Percentiles rank a stretch among this genome's conserved stretches.
phyloP scores from a whole-genome alignment of 1,140 invertebrate species.

The Drosophila triauraria region DNA sequence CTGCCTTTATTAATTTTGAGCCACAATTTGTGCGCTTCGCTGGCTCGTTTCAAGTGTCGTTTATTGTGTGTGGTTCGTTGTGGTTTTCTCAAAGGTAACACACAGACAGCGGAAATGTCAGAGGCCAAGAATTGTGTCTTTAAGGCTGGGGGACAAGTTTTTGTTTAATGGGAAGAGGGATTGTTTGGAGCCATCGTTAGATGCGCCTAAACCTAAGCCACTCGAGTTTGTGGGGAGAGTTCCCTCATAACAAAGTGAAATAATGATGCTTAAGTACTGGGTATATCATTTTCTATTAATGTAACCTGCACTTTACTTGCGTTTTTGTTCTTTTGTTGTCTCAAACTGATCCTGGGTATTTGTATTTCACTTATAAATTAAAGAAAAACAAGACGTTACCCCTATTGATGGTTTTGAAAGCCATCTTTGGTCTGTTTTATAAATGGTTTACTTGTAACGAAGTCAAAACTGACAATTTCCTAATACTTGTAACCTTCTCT shows the following conservation, averaged over 20 bases:
- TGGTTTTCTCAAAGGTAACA: constrained; percentile 35
- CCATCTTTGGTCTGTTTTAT: not conserved
- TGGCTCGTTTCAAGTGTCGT: constrained; percentile 69
- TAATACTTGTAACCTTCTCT: constrained; percentile 10
- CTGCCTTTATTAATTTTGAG: constrained; percentile 66
- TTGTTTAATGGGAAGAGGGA: constrained; percentile 37
- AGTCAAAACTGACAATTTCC: not conserved
- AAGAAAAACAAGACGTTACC: not conserved
- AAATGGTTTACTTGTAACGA: not conserved
- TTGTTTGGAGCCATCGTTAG: constrained; percentile 32
- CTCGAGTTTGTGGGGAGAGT: constrained; percentile 22
- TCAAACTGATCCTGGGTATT: not conserved
- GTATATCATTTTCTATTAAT: constrained; percentile 10
- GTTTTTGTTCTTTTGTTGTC: not conserved
- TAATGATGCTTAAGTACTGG: constrained; percentile 19
- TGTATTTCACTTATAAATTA: not conserved
- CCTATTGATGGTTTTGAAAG: no score
- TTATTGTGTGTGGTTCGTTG: constrained; percentile 29
- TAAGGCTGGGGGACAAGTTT: constrained; percentile 51
- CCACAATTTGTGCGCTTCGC: constrained; percentile 64
- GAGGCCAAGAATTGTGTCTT: constrained; percentile 46
- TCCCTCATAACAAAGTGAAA: constrained; percentile 6
- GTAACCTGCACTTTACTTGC: constrained; percentile 7
- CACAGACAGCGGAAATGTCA: constrained; percentile 61
- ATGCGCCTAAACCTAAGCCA: constrained; percentile 22